phyloP scores from a whole-genome alignment of 1,140 invertebrate genomes.

The Drosophila pachea region DNA sequence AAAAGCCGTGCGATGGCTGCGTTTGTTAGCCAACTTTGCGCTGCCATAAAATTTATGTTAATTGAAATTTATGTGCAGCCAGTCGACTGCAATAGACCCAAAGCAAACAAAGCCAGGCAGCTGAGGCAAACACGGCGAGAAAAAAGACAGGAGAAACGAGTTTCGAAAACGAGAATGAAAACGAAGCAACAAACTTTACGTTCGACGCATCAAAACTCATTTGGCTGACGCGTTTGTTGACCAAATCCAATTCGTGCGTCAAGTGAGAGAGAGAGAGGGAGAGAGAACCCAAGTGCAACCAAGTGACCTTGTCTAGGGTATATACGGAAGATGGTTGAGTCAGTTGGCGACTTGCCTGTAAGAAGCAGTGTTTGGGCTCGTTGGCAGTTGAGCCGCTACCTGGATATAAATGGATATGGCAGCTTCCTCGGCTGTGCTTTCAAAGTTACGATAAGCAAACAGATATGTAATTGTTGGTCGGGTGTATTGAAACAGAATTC shows the following conservation, averaged over 20 bases:
- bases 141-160: not conserved
- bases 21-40: slow-evolving; percentile 56
- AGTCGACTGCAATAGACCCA: slow-evolving; percentile 13
- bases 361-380: no score
- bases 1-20: slow-evolving; percentile 47
- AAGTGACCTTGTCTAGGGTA: no score
- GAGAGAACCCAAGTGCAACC: slow-evolving; percentile 5
- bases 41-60: slow-evolving; percentile 70
- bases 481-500: no score
- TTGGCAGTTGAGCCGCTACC: no score
- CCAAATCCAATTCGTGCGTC: not conserved
- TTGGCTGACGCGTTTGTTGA: slow-evolving; percentile 21
- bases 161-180: not conserved
- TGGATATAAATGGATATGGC: no score
- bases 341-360: no score
- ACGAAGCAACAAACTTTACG: slow-evolving; percentile 11
- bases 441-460: no score
- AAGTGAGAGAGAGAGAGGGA: no score
- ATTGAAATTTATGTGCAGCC: slow-evolving; percentile 70
- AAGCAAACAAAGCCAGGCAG: slow-evolving; percentile 19
- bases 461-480: no score
- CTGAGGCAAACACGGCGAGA: slow-evolving; percentile 2
- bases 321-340: no score
- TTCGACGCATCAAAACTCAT: slow-evolving; percentile 37
- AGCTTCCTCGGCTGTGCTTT: no score